Evolutionary conservation across 2,797 vertebrate species (phyloP), one percentile per base, ranked within the genome.

Genomic region (Scarus forsteni): DNA sequence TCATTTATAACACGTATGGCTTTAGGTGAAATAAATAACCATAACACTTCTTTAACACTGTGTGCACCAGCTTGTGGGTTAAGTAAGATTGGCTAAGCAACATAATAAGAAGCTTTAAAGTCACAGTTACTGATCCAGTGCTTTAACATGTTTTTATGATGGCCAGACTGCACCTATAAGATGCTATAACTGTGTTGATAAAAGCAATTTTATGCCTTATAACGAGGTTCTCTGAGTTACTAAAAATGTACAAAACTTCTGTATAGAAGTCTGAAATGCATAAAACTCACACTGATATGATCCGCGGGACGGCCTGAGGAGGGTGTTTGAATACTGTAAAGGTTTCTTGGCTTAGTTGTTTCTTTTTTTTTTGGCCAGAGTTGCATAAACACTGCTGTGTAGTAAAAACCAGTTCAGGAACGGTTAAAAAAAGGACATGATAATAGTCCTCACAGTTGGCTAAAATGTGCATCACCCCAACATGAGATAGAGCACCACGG

Each of bases 41-140:
- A 0, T 40, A 69, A 79, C 43, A 50, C 40, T 70, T 57, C 14
- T 58, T 16, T 52, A 75, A 73, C 51, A 58, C 61, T 15, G 61
- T 39, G 39, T 50, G 35, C 66, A 79, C 39, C 48, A 65, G 46
- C 36, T 48, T 68, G 55, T 68, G 50, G 57, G 71, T 60, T 65
- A 64, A 77, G 27, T 60, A 36, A 27, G 15, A 60, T 55, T 64
- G 54, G 68, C 54, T 36, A 18, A 55, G 72, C 40, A 66, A 56
- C 10, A 57, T 3, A 52, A 68, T 14, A 53, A 27, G 57, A 59
- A 12, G 44, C 27, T 70, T 65, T 60, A 60, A 27, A 84, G 73
- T 85, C 73, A 83, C 84, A 83, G 77, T 83, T 62, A 50, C 58
- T 72, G 48, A 73, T 74, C 79, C 81, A 84, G 77, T 86, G 81